Percentiles rank a stretch among this genome's conserved stretches.
Evolutionary conservation across 2,888 invertebrate species (phyloP).

Genomic region (Venusia cambrica): DNA sequence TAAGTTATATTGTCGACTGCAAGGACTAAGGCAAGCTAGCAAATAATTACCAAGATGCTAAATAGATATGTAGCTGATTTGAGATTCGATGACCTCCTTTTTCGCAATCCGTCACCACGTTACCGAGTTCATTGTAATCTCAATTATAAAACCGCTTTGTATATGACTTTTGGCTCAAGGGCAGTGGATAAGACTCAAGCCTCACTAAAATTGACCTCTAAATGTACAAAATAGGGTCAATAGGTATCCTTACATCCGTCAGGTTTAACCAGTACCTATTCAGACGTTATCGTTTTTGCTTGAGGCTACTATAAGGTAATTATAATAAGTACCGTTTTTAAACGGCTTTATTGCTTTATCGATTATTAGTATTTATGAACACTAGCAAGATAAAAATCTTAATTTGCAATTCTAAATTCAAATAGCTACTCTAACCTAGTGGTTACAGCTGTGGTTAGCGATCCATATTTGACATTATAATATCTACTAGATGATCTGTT

Average conservation of each 20-base stretch:
- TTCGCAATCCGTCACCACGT: conserved; percentile 16
- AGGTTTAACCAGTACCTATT: conserved; percentile 18
- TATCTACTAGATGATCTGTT: too few relatives aligned
- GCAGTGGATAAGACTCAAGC: conserved; percentile 24
- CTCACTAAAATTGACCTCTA: conserved; percentile 29
- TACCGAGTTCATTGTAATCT: conserved; percentile 21
- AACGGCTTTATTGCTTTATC: too few relatives aligned
- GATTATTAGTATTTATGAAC: too few relatives aligned
- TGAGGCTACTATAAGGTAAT: conserved; percentile 20
- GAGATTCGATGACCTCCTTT: conserved; percentile 22
- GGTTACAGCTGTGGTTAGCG: too few relatives aligned
- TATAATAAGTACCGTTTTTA: conserved; percentile 8
- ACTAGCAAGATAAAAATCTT: too few relatives aligned
- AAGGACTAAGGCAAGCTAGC: too few relatives aligned
- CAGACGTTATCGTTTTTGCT: conserved; percentile 19
- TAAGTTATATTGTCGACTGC: too few relatives aligned
- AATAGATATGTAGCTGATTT: conserved; percentile 5
- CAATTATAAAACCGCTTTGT: conserved; percentile 21
- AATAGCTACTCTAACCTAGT: too few relatives aligned
- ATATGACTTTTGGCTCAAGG: conserved; percentile 27
- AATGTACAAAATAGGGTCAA: conserved; percentile 28
- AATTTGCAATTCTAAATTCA: too few relatives aligned
- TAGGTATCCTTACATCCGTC: conserved; percentile 22
- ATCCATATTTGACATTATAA: too few relatives aligned
- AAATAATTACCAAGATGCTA: too few relatives aligned